A percentile compares a stretch with the other conserved stretches of the same genome.
Conservation (phyloP, 92 coral and sea anemone genomes). For the Parazoanthus darwini region DNA sequence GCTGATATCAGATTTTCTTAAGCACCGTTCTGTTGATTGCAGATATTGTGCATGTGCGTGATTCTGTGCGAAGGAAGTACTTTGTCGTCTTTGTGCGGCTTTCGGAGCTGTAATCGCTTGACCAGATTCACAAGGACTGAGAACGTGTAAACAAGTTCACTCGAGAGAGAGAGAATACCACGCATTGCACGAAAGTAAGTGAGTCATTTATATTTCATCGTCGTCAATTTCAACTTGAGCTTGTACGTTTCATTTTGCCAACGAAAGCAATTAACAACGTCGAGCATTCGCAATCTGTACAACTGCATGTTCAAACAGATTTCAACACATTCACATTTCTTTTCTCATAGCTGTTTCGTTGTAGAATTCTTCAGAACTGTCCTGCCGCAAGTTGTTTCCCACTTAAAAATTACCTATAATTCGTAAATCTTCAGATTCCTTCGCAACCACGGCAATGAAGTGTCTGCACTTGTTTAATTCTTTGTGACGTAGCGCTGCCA, state of each 20-base stretch:
- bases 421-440: not conserved
- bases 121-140: not conserved
- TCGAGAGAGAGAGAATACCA: not conserved
- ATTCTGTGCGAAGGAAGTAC: slow-evolving; percentile 7
- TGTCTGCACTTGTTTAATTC: not conserved
- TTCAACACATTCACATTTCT: not conserved
- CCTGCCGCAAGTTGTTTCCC: not conserved
- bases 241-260: not conserved
- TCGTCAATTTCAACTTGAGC: not conserved
- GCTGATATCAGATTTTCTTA: slow-evolving; percentile 24
- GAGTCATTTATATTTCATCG: not conserved
- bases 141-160: not conserved
- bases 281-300: not conserved
- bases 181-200: not conserved
- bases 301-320: not conserved
- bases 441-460: not conserved
- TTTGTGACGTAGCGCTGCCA: not conserved
- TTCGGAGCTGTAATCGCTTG: no score
- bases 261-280: not conserved
- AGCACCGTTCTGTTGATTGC: slow-evolving; percentile 8
- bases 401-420: no score
- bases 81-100: not conserved
- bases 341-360: not conserved
- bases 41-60: slow-evolving; percentile 28
- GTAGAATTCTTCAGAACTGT: not conserved